phyloP scores from a whole-genome alignment of 2,797 vertebrate species.

The Catostomus latipinnis region DNA sequence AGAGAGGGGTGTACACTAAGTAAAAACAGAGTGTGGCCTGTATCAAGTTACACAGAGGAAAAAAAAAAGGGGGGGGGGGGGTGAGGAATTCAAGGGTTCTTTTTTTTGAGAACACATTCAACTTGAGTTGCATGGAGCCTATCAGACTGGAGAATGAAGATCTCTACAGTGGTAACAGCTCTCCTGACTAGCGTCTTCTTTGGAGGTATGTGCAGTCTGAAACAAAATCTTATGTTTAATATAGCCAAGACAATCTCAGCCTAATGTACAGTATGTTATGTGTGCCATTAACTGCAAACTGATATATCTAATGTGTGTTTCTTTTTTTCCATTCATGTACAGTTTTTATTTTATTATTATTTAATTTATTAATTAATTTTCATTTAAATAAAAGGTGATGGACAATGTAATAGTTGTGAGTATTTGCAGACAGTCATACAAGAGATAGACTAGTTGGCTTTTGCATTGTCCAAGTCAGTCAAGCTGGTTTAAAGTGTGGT shows the following conservation, averaged over 20 bases:
- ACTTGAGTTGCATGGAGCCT: constrained; percentile 76
- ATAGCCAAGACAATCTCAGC: not conserved
- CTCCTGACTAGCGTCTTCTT: constrained; percentile 74
- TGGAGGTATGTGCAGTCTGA: constrained; percentile 74
- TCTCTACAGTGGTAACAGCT: constrained; percentile 75
- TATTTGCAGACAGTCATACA: too few species aligned
- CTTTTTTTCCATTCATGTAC: not conserved
- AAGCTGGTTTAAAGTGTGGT: too few species aligned
- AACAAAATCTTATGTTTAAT: not conserved
- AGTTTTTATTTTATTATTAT: not conserved
- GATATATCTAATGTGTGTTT: not conserved
- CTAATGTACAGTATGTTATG: too few species aligned
- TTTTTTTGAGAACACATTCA: constrained; percentile 67
- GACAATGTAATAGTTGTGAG: too few species aligned
- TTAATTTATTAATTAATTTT: too few species aligned
- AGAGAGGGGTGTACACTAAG: constrained; percentile 54
- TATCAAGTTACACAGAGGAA: constrained; percentile 77
- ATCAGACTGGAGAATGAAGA: constrained; percentile 81
- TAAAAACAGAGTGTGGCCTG: constrained; percentile 68
- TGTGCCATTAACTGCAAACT: not conserved
- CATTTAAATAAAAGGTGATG: too few species aligned
- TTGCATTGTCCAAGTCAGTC: too few species aligned
- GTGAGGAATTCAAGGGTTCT: constrained; percentile 61
- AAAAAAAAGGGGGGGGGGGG: constrained; percentile 40
- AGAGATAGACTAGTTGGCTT: too few species aligned